Conservation (phyloP, 2,113 vertebrate species). For the Platichthys flesus region DNA sequence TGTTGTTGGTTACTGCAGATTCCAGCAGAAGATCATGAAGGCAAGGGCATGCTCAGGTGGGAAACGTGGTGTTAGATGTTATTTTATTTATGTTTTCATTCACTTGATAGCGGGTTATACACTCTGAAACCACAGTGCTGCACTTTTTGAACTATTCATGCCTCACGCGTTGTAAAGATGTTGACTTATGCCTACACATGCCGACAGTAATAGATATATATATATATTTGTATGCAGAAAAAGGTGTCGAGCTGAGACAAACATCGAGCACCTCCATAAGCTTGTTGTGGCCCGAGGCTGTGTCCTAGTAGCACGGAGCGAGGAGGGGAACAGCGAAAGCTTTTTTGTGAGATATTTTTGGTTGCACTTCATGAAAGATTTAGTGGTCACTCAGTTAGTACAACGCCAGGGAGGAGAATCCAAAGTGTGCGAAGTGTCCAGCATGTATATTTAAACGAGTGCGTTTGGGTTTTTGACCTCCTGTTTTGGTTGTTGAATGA, state of each 20-base stretch:
- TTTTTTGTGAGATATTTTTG: slow-evolving; percentile 73
- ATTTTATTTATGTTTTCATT: not conserved
- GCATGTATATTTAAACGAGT: slow-evolving; percentile 32
- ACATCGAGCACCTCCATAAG: slow-evolving; percentile 20
- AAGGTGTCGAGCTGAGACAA: slow-evolving; percentile 10
- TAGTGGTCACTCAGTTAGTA: slow-evolving; percentile 63
- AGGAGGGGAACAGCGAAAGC: slow-evolving; percentile 41
- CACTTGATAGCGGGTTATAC: not conserved
- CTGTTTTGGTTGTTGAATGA: not conserved
- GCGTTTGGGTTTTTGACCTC: slow-evolving; percentile 14
- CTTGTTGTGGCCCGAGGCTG: slow-evolving; percentile 31
- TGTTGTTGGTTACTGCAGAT: slow-evolving; percentile 78
- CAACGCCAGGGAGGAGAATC: slow-evolving; percentile 45
- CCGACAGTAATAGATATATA: not conserved
- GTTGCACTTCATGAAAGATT: slow-evolving; percentile 75
- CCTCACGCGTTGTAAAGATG: slow-evolving; percentile 2
- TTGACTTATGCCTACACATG: slow-evolving; percentile 6
- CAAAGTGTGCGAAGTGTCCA: slow-evolving; percentile 35
- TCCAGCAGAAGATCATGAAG: slow-evolving; percentile 73
- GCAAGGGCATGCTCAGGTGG: slow-evolving; percentile 69
- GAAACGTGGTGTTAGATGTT: slow-evolving; percentile 11
- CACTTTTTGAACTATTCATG: not conserved
- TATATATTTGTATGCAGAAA: slow-evolving; percentile 22
- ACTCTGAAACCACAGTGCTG: not conserved
- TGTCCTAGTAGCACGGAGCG: slow-evolving; percentile 22